A percentile compares a stretch with the other conserved stretches of the same genome.
Conservation (phyloP, 2,888 invertebrate species). For the Tetrapedia diversipes region DNA sequence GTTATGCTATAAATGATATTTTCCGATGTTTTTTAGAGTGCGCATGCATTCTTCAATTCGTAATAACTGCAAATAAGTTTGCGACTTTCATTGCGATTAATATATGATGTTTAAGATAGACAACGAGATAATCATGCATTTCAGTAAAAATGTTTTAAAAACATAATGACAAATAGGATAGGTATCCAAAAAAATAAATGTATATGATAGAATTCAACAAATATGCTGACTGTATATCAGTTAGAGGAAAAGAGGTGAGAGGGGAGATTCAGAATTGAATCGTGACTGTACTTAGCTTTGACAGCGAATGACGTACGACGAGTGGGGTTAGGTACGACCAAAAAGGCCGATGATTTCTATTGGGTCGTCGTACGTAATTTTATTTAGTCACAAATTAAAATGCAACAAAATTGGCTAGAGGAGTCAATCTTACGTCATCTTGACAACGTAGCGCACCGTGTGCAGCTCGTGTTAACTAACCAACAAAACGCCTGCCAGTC, state of each 20-base stretch:
- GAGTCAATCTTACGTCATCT: constrained; percentile 69
- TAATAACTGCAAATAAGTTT: neutral
- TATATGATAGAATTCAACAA: constrained; percentile 19
- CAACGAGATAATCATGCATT: neutral
- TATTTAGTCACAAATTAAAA: constrained; percentile 26
- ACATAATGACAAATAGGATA: neutral
- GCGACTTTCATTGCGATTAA: neutral
- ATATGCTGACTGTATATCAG: constrained; percentile 53
- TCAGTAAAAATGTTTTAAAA: neutral
- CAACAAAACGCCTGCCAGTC: constrained; percentile 46
- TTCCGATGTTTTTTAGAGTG: neutral
- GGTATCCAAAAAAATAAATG: constrained; percentile 27
- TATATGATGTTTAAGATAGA: neutral
- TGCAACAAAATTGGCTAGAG: constrained; percentile 43
- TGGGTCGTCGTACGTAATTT: constrained; percentile 21
- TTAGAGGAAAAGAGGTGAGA: constrained; percentile 26
- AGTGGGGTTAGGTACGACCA: constrained; percentile 64
- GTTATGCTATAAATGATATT: neutral
- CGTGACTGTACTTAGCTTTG: constrained; percentile 59
- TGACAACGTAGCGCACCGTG: constrained; percentile 69
- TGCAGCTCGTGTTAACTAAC: constrained; percentile 49
- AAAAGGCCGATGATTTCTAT: constrained; percentile 38
- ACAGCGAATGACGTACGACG: constrained; percentile 65
- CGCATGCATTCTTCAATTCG: neutral
- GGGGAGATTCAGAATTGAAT: constrained; percentile 53